Evolutionary conservation across 2,113 vertebrate species (phyloP).

Genomic region (Notechis scutatus): DNA sequence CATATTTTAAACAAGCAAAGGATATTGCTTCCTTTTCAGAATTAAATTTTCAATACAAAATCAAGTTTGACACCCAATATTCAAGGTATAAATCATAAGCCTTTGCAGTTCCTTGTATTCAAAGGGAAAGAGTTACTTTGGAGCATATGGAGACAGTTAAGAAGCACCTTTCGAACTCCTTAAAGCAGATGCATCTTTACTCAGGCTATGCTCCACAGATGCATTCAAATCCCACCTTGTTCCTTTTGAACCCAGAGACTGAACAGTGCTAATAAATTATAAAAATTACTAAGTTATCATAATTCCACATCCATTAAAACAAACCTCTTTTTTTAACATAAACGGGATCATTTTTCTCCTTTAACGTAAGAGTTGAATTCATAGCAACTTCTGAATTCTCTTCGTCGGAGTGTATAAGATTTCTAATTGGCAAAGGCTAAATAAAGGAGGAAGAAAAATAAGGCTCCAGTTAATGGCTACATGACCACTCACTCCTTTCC

Average conservation of each 20-base stretch:
- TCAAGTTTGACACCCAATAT: background rate
- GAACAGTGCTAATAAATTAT: background rate
- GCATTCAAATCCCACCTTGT: background rate
- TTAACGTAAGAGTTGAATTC: conserved; percentile 61
- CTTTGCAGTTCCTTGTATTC: background rate
- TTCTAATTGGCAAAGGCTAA: conserved; percentile 48
- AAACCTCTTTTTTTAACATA: conserved; percentile 53
- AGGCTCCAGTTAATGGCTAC: background rate
- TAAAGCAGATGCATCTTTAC: background rate
- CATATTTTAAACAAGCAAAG: background rate
- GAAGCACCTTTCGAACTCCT: background rate
- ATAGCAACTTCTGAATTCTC: conserved; percentile 60
- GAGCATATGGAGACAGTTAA: background rate
- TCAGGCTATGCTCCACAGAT: background rate
- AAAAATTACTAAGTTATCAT: background rate
- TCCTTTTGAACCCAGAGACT: background rate
- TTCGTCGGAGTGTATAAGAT: conserved; percentile 47
- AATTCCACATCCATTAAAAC: background rate
- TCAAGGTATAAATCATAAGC: background rate
- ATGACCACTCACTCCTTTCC: background rate
- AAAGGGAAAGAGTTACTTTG: background rate
- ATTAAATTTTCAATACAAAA: background rate
- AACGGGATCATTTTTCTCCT: conserved; percentile 57
- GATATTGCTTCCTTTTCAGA: background rate
- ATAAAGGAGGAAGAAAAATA: conserved; percentile 1